Base-by-base conservation (phyloP, 1,140 invertebrate genomes). In the Reticulitermes speratus region DNA sequence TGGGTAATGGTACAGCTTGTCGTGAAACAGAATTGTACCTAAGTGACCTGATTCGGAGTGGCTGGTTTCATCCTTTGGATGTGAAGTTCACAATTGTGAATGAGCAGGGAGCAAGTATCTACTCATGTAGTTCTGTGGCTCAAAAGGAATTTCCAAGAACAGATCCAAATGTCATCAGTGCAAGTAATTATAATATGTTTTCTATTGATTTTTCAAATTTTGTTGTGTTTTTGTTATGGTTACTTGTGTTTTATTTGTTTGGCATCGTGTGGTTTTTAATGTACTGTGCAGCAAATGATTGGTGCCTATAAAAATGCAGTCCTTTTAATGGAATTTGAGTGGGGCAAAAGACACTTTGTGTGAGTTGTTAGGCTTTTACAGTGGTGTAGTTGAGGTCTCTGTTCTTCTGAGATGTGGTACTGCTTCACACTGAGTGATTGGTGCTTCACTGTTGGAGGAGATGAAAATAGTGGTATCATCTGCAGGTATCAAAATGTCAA, bases 1-100 rank as follows among this genome's bases (percentile, higher is more conserved):
- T 98, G 52, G 97, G 97, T 2, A 98, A 98, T 92, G 97, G 96
- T 21, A 97, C 95, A 30, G 97, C 95, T 7, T 98, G 97, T 89
- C 91, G 97, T 59, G 95, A 98, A 90, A 97, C 96, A 0, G 97
- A 98, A 91, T 89, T 91, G 25, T 95, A 95, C 92, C 88, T 98
- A 19, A 93, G 93, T 0, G 88, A 93, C n/a, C 89, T 96, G 25
- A 96, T 96, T 16, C 89, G 93, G 32, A 88, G 89, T 0, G 91
- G 92, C 8, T 88, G 90, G 52, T 94, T 96, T 88, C 88, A 90
- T 48, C 91, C 92, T 8, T 86, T 93, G 25, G 91, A 93, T 87
- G 91, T 97, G 44, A 92, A 91, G 21, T 97, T 96, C 88, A 96
- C 96, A 14, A 97, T 98, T 88, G 95, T 98, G 0, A 95, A 95